Evolutionary conservation across 2,888 invertebrate genomes (phyloP).

Genomic region (Empis livida): DNA sequence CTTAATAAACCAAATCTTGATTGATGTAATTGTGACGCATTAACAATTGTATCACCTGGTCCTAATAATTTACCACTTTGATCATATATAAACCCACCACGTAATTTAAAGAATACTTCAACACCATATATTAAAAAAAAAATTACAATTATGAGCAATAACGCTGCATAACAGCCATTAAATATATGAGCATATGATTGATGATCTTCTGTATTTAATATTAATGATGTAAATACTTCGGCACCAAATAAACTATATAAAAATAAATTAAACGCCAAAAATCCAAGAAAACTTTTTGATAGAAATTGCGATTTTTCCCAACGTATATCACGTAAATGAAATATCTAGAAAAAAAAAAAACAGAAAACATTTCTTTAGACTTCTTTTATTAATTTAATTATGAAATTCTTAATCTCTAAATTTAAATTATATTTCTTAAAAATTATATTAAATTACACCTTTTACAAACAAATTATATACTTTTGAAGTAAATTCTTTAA

Average conservation of each 20-base stretch:
- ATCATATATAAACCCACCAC: constrained; percentile 72
- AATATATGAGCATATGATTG: constrained; percentile 67
- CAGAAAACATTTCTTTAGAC: too few relatives aligned
- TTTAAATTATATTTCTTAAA: too few relatives aligned
- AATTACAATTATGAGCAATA: constrained; percentile 77
- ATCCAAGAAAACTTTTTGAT: constrained; percentile 82
- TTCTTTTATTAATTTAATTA: too few relatives aligned
- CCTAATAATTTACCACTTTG: constrained; percentile 49
- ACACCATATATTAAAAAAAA: constrained; percentile 91
- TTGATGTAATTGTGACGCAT: constrained; percentile 81
- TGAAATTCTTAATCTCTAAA: too few relatives aligned
- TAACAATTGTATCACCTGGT: constrained; percentile 43
- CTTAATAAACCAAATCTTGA: constrained; percentile 77
- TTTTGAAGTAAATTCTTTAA: too few relatives aligned
- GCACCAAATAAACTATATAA: constrained; percentile 74
- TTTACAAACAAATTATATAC: too few relatives aligned
- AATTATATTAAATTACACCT: too few relatives aligned
- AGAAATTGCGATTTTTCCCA: constrained; percentile 84
- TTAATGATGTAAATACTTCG: constrained; percentile 40
- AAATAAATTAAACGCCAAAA: constrained; percentile 78
- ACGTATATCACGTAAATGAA: constrained; percentile 74
- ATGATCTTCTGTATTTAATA: constrained; percentile 23
- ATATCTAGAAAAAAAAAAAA: constrained; percentile 49
- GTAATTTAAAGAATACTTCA: constrained; percentile 86
- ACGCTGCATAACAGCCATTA: constrained; percentile 84